Evolutionary conservation across 2,113 vertebrate species (phyloP), one percentile per base, ranked within the genome.

Genomic region (Corythornis vintsioides): DNA sequence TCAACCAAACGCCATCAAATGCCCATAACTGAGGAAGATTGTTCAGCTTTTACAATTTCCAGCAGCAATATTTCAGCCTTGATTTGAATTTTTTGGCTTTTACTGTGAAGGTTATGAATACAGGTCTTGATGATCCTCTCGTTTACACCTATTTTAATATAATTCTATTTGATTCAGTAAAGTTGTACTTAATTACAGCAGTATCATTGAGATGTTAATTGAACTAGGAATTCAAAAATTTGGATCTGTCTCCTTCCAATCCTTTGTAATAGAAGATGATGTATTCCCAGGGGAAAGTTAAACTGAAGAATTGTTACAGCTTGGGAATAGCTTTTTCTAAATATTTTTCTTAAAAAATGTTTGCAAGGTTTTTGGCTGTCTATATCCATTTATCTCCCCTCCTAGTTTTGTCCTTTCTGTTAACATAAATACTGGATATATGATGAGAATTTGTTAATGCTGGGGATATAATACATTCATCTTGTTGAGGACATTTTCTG

Each of bases 171-270:
- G 86, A 63, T 88, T 83, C 56, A 31, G 64, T 61, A 35, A 65
- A 57, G 35, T 64, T 89, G 64, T 88, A 80, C 33, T 66, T 88
- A 86, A 88, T 88, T 90, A 79, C 33, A 43, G 26, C 25, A 80
- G 45, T 63, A 66, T 77, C 82, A 91, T 65, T 89, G 67, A 70
- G 42, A 91, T 29, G 24, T 81, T 89, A 79, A 70, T 86, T 91
- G 64, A 85, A 90, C 28, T 40, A 73, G 28, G 16, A 89, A 60
- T 56, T 88, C 11, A 86, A 40, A 86, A 50, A 81, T 60, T 67
- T 52, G 52, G 13, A 48, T 67, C 65, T 84, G 4, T 59, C 19
- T 74, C 43, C 26, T 22, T 88, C 56, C 33, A n/a, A 13, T 74
- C 22, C 40, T 74, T 83, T 81, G 22, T 74, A 63, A 73, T 81